A percentile compares a stretch with the other conserved stretches of the same genome.
These are phyloP conservation scores for Helostoma temminkii DNA, from an alignment of 2,797 vertebrate genomes.

Conservation along the genomic window DNA sequence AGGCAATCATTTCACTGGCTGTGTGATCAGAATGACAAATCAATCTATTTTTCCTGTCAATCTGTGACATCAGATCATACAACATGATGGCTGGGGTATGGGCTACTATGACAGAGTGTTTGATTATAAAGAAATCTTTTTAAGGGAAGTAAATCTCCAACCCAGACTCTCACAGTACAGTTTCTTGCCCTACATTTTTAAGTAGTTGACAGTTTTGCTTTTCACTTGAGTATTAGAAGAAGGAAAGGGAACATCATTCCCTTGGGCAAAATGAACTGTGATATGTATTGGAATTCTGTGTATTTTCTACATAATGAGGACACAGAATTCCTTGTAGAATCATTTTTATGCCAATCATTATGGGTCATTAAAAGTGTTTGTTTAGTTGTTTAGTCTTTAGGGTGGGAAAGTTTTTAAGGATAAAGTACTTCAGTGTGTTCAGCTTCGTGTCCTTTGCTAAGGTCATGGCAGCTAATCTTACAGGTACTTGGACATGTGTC, in stretches of 20 bases:
- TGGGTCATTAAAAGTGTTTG: constrained; percentile 9
- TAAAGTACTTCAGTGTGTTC: constrained; percentile 7
- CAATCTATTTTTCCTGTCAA: constrained; percentile 67
- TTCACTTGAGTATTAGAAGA: constrained; percentile 34
- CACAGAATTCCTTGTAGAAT: constrained; percentile 22
- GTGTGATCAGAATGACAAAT: constrained; percentile 74
- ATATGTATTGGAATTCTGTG: constrained; percentile 34
- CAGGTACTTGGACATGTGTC: constrained; percentile 46
- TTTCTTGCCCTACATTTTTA: constrained; percentile 66
- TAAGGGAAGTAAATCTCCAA: constrained; percentile 45
- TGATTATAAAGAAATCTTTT: constrained; percentile 61
- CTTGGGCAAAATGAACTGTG: constrained; percentile 24
- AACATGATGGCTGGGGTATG: constrained; percentile 56
- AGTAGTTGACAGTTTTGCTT: constrained; percentile 50
- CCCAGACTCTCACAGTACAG: constrained; percentile 69
- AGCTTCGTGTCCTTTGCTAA: constrained; percentile 36
- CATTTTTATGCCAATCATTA: constrained; percentile 12
- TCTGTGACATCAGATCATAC: constrained; percentile 56
- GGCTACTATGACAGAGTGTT: constrained; percentile 70
- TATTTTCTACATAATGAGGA: constrained; percentile 23
- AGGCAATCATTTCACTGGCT: constrained; percentile 67
- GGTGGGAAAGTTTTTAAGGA: not conserved
- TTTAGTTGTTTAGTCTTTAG: constrained; percentile 16
- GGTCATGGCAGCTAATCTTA: constrained; percentile 54
- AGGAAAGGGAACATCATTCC: constrained; percentile 25